Evolutionary conservation across 2,113 vertebrate species (phyloP), one percentile per base, ranked within the genome.

Genomic region (Chiloscyllium plagiosum): DNA sequence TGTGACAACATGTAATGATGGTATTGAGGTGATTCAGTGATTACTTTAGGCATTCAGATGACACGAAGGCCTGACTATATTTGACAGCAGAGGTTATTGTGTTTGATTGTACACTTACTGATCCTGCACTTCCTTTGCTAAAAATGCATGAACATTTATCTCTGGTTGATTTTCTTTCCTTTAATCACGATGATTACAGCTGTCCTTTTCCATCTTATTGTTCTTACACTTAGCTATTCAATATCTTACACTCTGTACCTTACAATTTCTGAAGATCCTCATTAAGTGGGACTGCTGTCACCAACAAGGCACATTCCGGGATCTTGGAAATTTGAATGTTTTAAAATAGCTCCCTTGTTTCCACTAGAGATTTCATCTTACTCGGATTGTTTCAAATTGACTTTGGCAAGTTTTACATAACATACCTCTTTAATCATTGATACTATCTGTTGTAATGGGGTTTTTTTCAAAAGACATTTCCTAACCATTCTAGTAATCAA

Each of bases 201-300:
- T 89, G 26, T 12, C 50, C 22, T 61, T 56, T 89, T n/a, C 22
- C 42, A 17, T 10, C 33, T 83, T 12, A 13, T 83, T 83, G 78
- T 83, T 83, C 78, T 89, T 50, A 89, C 50, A 89, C 86, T 56
- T 89, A 29, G 56, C 86, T 56, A 50, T 56, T 89, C 86, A 89
- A 50, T 24, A 42, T 26, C 10, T 89, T 89, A 56, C 24, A 50
- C 85, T 52, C 85, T 29, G 69, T 24, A 26, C 22, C 69, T 72
- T 72, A 56, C 50, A 56, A 89, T 26, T 89, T 37, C 78, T 83
- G 78, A 13, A 83, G 15, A 37, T 37, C 7, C 33, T 37, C 15
- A 17, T 37, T 1, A 10, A n/a, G 15, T 37, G 2, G 3, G 37
- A 37, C 33, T 26, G 3, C 78, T 15, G 5, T 24, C 69, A 24